Base-by-base conservation (phyloP, 2,888 invertebrate genomes). In the Troides aeacus region DNA sequence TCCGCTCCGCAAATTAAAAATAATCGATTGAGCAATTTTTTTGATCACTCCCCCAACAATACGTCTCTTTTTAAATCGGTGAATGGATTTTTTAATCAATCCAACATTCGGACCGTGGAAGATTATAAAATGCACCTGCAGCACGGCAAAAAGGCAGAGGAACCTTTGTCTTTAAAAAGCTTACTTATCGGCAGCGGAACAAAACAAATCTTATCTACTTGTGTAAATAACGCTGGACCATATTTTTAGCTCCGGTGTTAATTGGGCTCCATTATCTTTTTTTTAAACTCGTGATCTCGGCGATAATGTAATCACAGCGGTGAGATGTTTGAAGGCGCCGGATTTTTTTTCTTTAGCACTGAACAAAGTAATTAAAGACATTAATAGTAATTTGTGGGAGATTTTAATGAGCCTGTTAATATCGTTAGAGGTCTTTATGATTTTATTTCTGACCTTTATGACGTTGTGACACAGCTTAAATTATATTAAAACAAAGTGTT, bases 171-270 rank as follows among this genome's bases (percentile, higher is more conserved):
- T 79, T 81, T 79, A 79, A 39, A 78, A 78, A 73, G 69, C 69
- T 76, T 72, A 72, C 76, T 83, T 86, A 87, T 85, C 84, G 78
- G 80, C 78, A 84, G 81, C 78, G 80, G 77, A 84, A 86, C 87
- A 84, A 86, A 84, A 84, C 85, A 83, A 78, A 82, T 79, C 79
- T 87, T 88, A 89, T 88, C 87, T 79, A 71, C 70, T 68, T 63
- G 65, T 24, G 66, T 71, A 80, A 84, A 86, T 85, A 86, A 81
- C 77, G 60, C 66, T 68, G 30, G 74, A 74, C 74, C 68, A 76
- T 78, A 77, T 79, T 81, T 82, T 73, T 76, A 79, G 73, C 74
- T 72, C 75, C 77, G 78, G 84, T 85, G 88, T 88, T 90, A 90
- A 90, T 90, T 89, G 83, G 80, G 77, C 76, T 76, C 79, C 83